Base-by-base conservation (phyloP, 2,797 vertebrate genomes). In the Triplophysa yarkandensis region DNA sequence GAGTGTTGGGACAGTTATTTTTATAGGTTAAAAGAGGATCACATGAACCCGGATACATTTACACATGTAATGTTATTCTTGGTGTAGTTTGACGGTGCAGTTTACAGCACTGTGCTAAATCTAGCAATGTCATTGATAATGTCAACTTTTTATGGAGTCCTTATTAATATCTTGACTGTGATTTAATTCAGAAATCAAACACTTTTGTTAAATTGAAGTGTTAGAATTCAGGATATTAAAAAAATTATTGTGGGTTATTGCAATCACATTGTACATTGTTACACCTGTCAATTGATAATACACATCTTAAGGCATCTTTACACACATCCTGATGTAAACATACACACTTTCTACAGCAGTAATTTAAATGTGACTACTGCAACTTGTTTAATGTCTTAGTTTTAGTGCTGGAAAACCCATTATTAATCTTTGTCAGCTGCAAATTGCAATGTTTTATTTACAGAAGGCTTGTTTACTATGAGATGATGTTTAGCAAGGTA, bases 111-210 rank as follows among this genome's bases (percentile, higher is more conserved):
- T 50, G 9, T 0, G 14, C 25, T 57, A 30, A 68, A 27, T 21
- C 41, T 41, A 55, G 36, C 28, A n/a, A 21, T 19, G 48, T 30
- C 23, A 54, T 13, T 21, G 25, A 16, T 69, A n/a, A n/a, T n/a
- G n/a, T n/a, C n/a, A n/a, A 3, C 6, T 21, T 55, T 68, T 19
- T 17, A 30, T n/a, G 13, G n/a, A 32, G 11, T 7, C 6, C 27
- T 48, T 16, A 36, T 71, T 43, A 71, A 48, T 71, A 60, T 25
- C 2, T 13, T 46, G 41, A 34, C 55, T 34, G 36, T 46, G 14
- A 60, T 58, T 57, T 27, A 52, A 36, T 16, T 25, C 10, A 69
- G 23, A 69, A 69, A 11, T 11, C 11, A 21, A 44, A 44, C 21
- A 1, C n/a, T 70, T 27, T 44, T 44, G 19, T 32, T 19, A 60